Base-by-base conservation (phyloP, 1,140 invertebrate genomes). In the Helicoverpa armigera region DNA sequence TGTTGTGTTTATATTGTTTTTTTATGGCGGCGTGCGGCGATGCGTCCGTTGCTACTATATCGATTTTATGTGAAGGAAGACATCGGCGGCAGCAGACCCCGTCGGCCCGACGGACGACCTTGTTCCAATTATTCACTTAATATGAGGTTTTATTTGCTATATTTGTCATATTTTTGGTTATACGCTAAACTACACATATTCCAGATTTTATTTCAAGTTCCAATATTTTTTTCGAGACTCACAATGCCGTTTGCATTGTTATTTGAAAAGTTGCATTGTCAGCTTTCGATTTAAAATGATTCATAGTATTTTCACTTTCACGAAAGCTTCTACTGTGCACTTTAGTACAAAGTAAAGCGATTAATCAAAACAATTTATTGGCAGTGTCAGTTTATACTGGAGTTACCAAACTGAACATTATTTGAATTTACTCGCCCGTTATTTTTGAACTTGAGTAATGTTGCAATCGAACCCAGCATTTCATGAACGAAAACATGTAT, bases 1-100 rank as follows among this genome's bases (percentile, higher is more conserved):
- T 69, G 81, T 85, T 86, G 75, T 86, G 80, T 73, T 72, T 31
- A 76, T 51, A 81, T 65, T 56, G 14, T 82, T 53, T 86, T n/a
- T 87, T 86, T 88, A 80, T 81, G 35, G 31, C 86, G 51, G 81
- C 83, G 87, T 91, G 82, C 77, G 72, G 82, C 84, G 82, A 72
- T 86, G 81, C 72, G 74, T 82, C 78, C 75, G 82, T 84, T 85
- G 81, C 56, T 80, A 84, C 43, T 82, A 87, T 93, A 92, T 94
- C 88, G 91, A 93, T 94, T 92, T 92, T 91, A 84, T 86, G 83
- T 86, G 85, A 84, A 89, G 86, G 87, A 89, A 90, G 88, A 89
- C 86, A 86, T 84, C 81, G 85, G 85, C 79, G 83, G 86, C 86
- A 88, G 88, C 89, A 91, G 87, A 87, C 87, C 85, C 83, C 73